Evolutionary conservation across 2,113 vertebrate species (phyloP), one percentile per base, ranked within the genome.

Genomic region (Alethe diademata): DNA sequence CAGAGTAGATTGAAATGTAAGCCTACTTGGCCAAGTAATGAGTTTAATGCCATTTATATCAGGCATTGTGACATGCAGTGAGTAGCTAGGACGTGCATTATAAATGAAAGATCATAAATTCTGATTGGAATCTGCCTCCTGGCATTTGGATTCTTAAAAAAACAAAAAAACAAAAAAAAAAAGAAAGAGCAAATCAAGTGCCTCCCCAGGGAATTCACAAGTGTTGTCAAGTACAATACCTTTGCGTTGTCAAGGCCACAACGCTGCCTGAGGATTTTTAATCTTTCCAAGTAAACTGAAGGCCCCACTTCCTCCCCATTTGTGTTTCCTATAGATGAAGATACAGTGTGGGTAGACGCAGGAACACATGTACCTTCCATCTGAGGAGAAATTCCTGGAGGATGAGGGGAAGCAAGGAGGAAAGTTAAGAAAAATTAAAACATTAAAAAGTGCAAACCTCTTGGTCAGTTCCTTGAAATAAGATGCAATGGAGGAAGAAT

Each of bases 251-350:
- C 99, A 90, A 99, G 98, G 42, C 99, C 99, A 92, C 99, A 99
- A 54, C 99, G 98, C 96, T 99, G 99, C 61, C 99, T 97, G 79
- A 99, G 98, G 94, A 99, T 99, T 98, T 99, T 99, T 91, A 99
- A 98, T 95, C 99, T 98, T 97, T 99, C 99, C 61, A 99, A 98
- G 96, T 99, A 99, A 65, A 99, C 99, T 2, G 99, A 99, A 14
- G 99, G 99, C 64, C 99, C 99, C 64, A 99, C 97, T 82, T 99
- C 99, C 82, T 99, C 99, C 40, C 99, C 99, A 16, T 99, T 99
- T 96, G 98, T 98, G 96, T 98, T 98, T 83, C 98, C 96, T 84
- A 98, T 78, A 73, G 98, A 97, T 51, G 97, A 90, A 86, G 97
- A 97, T 60, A 98, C 94, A 47, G 98, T 98, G 93, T 96, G 98